Conservation (phyloP, 2,113 vertebrate species). For the Desmodus rotundus region DNA sequence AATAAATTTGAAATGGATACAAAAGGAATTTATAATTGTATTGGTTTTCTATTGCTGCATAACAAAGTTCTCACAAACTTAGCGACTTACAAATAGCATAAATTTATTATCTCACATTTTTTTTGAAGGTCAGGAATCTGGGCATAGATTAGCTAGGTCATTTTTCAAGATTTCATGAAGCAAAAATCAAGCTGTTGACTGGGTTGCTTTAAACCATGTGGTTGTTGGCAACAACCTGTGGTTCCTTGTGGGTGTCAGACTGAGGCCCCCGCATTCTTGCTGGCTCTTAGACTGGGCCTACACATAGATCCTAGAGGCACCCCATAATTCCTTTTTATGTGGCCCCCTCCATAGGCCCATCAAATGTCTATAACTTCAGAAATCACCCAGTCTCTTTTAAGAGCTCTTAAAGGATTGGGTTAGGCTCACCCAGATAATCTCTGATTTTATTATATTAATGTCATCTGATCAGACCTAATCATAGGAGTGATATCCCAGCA, state of each 20-base stretch:
- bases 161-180: background rate
- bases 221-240: background rate
- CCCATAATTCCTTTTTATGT: background rate
- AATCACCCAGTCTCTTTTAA: background rate
- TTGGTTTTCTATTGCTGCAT: background rate
- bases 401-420: background rate
- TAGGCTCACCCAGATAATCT: background rate
- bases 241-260: background rate
- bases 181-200: background rate
- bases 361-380: background rate
- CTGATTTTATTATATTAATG: background rate
- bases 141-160: background rate
- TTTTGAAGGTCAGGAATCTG: background rate
- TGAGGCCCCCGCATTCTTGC: background rate
- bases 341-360: background rate
- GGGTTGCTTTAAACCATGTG: background rate
- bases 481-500: background rate
- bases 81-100: background rate
- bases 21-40: background rate
- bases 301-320: background rate
- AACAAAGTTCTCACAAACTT: background rate
- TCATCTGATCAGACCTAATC: background rate
- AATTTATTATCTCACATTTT: background rate
- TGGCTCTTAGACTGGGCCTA: background rate
- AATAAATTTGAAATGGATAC: slow-evolving; percentile 80